These are phyloP conservation scores for Ryuthela nishihirai DNA, from an alignment of 2,888 invertebrate genomes.

Conservation along the genomic window DNA sequence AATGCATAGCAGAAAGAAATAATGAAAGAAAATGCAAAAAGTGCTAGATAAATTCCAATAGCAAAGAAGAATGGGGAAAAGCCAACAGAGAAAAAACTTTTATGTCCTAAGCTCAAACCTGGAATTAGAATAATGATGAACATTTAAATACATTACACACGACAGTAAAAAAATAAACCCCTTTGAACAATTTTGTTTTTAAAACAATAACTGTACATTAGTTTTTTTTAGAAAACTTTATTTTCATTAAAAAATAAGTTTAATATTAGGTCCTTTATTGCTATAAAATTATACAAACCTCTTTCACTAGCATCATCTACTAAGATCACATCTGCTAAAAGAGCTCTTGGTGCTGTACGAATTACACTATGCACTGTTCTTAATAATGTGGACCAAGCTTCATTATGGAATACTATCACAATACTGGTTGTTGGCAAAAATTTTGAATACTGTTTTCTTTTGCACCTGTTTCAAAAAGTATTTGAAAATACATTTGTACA, in stretches of 20 bases:
- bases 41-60: too few species aligned
- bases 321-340: constrained; percentile 90
- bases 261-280: background rate
- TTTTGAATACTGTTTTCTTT: constrained; percentile 69
- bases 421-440: constrained; percentile 89
- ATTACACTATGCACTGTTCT: constrained; percentile 97
- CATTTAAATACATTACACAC: too few species aligned
- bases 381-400: constrained; percentile 95
- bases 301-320: constrained; percentile 97
- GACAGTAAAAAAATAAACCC: too few species aligned
- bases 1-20: too few species aligned
- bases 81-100: too few species aligned
- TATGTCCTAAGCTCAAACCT: too few species aligned
- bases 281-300: constrained; percentile 57
- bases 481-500: background rate
- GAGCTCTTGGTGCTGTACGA: constrained; percentile 79
- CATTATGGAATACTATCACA: constrained; percentile 98
- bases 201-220: too few species aligned
- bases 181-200: too few species aligned
- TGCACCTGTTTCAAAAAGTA: constrained; percentile 64
- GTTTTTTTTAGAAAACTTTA: background rate
- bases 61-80: too few species aligned
- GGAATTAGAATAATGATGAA: too few species aligned
- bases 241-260: background rate
- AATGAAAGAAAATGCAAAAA: too few species aligned